These are phyloP conservation scores for Mesoclemmys tuberculata DNA, from an alignment of 2,113 vertebrate genomes.

Conservation along the genomic window DNA sequence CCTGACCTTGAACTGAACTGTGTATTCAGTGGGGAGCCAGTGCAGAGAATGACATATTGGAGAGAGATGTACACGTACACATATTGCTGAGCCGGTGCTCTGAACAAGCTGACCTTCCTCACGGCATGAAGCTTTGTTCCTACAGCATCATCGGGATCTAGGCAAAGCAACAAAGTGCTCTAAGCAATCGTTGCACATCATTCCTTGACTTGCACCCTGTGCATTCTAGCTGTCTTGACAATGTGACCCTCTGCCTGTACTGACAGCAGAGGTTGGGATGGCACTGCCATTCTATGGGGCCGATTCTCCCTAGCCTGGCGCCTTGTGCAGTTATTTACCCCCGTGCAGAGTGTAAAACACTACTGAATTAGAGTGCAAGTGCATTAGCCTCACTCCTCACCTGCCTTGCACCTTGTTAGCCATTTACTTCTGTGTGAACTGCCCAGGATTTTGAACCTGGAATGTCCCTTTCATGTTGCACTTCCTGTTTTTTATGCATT, in stretches of 20 bases:
- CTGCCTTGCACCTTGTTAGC: neutral
- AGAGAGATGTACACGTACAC: neutral
- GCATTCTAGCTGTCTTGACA: neutral
- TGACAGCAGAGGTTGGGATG: neutral
- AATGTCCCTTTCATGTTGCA: accelerated
- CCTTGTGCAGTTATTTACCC: neutral
- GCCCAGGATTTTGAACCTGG: neutral
- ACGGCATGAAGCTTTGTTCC: too few species aligned
- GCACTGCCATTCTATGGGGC: neutral
- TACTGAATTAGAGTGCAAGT: neutral
- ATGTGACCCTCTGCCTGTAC: neutral
- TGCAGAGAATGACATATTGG: neutral
- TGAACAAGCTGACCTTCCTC: neutral
- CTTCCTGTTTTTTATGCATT: neutral
- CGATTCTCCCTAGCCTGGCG: neutral
- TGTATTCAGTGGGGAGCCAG: neutral
- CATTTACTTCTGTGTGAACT: neutral
- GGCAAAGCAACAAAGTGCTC: neutral
- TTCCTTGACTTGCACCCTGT: neutral
- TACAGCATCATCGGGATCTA: neutral
- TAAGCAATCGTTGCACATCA: neutral
- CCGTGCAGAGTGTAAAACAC: neutral
- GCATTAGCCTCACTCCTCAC: neutral
- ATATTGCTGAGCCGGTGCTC: too few species aligned
- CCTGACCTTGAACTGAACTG: neutral